Evolutionary conservation across 2,797 vertebrate genomes (phyloP), one percentile per base, ranked within the genome.

Genomic region (Naso thynnoides): DNA sequence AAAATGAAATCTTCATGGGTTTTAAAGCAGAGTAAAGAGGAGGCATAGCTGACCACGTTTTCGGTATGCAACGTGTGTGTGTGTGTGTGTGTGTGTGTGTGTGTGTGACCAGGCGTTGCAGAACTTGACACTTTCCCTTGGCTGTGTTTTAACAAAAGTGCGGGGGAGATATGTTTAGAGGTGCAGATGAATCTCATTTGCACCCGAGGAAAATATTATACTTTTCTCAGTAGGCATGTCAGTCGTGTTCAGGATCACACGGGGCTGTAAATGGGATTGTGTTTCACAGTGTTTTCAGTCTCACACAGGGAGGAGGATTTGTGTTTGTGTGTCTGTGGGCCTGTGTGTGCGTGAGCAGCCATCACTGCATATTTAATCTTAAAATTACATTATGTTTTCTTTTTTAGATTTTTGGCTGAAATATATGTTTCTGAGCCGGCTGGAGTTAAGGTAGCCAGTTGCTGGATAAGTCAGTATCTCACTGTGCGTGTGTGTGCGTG

Each of bases 1-100:
- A 91, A 93, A 93, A 93, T 92, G 77, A 90, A 94, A 93, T 92
- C 88, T 91, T 93, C 87, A 92, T 81, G 69, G 76, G 86, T 89
- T 86, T 91, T 90, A 85, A 91, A 87, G 82, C 79, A 54, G 76
- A 81, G 59, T 39, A 66, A 83, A 65, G 63, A 73, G 50, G 62
- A 79, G 31, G 31, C 68, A 56, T 49, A 70, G 70, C 82, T 78
- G 86, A 83, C 76, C 72, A 57, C 72, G 77, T 89, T 84, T 61
- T 65, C 56, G 79, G 58, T 72, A 52, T 63, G 49, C 45, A 44
- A 38, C 70, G 53, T 72, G 38, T 76, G 52, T 75, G 23, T 57
- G 16, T 39, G 31, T 41, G 27, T 23, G 15, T 33, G 50, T 39
- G 26, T 65, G 61, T 70, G 75, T 69, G 64, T 39, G 60, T 49